Evolutionary conservation across 2,888 invertebrate species (phyloP), one percentile per base, ranked within the genome.

Genomic region (Deilephila elpenor): DNA sequence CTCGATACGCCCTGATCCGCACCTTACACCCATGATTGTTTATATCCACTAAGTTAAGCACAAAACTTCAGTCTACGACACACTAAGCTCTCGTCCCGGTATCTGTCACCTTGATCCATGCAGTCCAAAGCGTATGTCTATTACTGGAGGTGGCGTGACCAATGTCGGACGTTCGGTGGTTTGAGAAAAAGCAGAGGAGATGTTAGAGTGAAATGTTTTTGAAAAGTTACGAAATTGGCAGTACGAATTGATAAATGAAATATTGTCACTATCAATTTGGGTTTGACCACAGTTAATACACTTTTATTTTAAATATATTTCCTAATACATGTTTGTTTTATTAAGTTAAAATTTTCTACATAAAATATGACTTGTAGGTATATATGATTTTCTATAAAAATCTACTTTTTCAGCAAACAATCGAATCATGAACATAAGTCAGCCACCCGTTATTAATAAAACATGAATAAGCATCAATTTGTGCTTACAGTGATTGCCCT

Each of bases 31-130:
- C 91, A 90, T 89, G 89, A 86, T 79, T 77, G 77, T 76, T 76
- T 78, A 77, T 79, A 80, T 64, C 77, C 73, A 73, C 78, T 78
- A 78, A 77, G 75, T 74, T 87, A 93, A 92, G 91, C 93, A 93
- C 90, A 91, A 89, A 86, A 84, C 78, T 84, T 83, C 82, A 87
- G 81, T 89, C 93, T 94, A 94, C 93, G 85, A 89, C 92, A 94
- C 93, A 93, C 92, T 91, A 93, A 93, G 93, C 93, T 79, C 82
- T 82, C 79, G 78, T 83, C 89, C 87, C 89, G 84, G 77, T 73
- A 71, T 88, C 92, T 91, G 77, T 91, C 93, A 93, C 93, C 93
- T 83, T 83, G 19, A 14, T 88, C 89, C 93, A 93, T 93, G 93
- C 93, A 92, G 83, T 81, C 72, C 78, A 82, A 91, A 92, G 91